Evolutionary conservation across 2,797 vertebrate species (phyloP), one percentile per base, ranked within the genome.

Genomic region (Carduelis carduelis): DNA sequence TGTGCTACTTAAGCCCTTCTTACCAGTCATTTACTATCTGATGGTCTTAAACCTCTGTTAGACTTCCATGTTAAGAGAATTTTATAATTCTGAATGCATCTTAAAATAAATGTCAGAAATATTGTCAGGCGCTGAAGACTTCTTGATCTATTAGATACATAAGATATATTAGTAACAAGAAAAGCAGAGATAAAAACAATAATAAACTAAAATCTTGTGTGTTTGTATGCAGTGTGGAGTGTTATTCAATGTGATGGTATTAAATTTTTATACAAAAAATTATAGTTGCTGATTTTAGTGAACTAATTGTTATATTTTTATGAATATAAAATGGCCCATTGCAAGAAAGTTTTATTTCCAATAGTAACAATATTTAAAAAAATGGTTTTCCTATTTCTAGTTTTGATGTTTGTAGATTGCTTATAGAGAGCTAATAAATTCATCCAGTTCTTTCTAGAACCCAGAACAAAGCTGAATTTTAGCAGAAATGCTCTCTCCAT

Each of bases 221-320:
- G 13, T 92, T 87, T 82, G 4, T 59, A 41, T 66, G 63, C 22
- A 55, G 16, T 2, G 2, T 82, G 21, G 21, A 89, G 7, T 1
- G 41, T 52, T 82, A 43, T 68, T 89, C 37, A 83, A 56, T 43
- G 12, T 49, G 30, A 65, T 12, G 5, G 64, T 83, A 92, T 72
- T 91, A 91, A 81, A 19, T 79, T 92, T 83, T 41, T 22, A 79
- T 87, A 83, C 41, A 83, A 88, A 66, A 87, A 95, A 84, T 63
- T 59, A 68, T 76, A 64, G 24, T 87, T 93, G 19, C n/a, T 91
- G 43, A 47, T 65, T 90, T 88, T 65, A 57, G 71, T 83, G 78
- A 83, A 53, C 19, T 82, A 71, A 71, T 79, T 56, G 41, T 39
- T 87, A 10, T 66, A 88, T 88, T 94, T 94, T 35, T 69, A 46